Evolutionary conservation across 1,140 invertebrate genomes (phyloP), one percentile per base, ranked within the genome.

Genomic region (Stegodyphus dumicola): DNA sequence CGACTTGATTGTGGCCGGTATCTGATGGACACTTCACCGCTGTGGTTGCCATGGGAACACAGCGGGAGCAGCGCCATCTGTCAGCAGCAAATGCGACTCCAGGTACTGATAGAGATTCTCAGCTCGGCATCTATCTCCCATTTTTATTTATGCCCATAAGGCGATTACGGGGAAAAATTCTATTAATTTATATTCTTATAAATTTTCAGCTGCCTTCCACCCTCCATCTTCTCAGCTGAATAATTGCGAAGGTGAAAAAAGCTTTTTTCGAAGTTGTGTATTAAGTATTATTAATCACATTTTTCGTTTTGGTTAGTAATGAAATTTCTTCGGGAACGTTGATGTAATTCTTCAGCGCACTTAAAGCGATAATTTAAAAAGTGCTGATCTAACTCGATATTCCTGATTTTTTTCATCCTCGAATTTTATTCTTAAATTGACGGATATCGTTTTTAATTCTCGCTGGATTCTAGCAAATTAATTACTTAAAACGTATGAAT

Each of bases 181-280:
- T 73, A 81, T 81, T 81, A 81, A 81, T 81, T 81, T 81, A 65
- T 70, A 6, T 60, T 65, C 15, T 53, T 15, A 71, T 15, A 51
- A 9, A 48, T 17, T 67, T 67, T 67, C 17, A 13, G 10, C 17
- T 67, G 10, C 54, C 53, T 53, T 79, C 64, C 64, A 33, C 33
- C 33, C 33, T 33, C 33, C 33, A 33, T 1, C 33, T 33, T 33
- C 48, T 73, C 53, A 54, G 17, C 66, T 79, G 77, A 79, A 69
- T 79, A 70, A 79, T 79, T 79, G 66, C 10, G 53, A 48, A 65
- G 0, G 48, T 17, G 53, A 75, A 75, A 60, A 11, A 18, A 60
- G 33, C 33, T 33, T 33, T 33, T 33, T 33, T 33, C 56, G 15
- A 5, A 60, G 56, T 60, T 60, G 56, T 60, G 9, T 15, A 9